These are phyloP conservation scores for Hippoglossus hippoglossus DNA, from an alignment of 2,797 vertebrate species.

Conservation along the genomic window DNA sequence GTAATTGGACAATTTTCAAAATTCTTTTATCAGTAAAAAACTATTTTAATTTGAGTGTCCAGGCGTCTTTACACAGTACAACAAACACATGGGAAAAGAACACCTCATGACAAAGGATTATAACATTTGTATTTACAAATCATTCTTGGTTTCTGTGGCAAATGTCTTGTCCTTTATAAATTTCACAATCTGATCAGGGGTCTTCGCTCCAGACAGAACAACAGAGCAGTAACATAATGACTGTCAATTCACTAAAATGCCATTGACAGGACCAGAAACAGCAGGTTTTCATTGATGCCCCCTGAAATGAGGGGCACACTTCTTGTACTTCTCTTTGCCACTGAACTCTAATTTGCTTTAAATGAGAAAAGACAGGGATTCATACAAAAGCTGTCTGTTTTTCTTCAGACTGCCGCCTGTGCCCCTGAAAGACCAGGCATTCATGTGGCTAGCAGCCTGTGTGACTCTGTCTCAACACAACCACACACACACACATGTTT, in stretches of 20 bases:
- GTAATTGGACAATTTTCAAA: slow-evolving; percentile 14
- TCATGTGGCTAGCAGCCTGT: slow-evolving; percentile 84
- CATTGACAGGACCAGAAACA: slow-evolving; percentile 82
- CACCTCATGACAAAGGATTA: slow-evolving; percentile 32
- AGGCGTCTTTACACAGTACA: slow-evolving; percentile 19
- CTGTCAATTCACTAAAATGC: slow-evolving; percentile 79
- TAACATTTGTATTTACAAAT: slow-evolving; percentile 56
- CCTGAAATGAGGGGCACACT: slow-evolving; percentile 86
- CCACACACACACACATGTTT: slow-evolving; percentile 15
- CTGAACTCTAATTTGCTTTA: slow-evolving; percentile 95
- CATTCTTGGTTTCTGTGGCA: slow-evolving; percentile 19
- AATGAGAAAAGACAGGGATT: slow-evolving; percentile 95
- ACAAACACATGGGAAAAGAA: slow-evolving; percentile 31
- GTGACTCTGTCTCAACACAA: slow-evolving; percentile 48
- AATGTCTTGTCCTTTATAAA: slow-evolving; percentile 49
- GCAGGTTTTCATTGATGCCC: slow-evolving; percentile 83
- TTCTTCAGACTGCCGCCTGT: slow-evolving; percentile 88
- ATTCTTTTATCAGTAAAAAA: background rate
- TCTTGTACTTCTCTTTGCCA: slow-evolving; percentile 88
- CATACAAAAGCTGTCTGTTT: slow-evolving; percentile 95
- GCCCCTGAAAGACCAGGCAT: slow-evolving; percentile 91
- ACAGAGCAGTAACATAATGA: slow-evolving; percentile 74
- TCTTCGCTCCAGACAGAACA: slow-evolving; percentile 65
- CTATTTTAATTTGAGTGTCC: slow-evolving; percentile 6
- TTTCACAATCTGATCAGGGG: slow-evolving; percentile 58